A percentile compares a stretch with the other conserved stretches of the same genome.
phyloP scores from a whole-genome alignment of 2,797 vertebrate genomes.

The Acropternis orthonyx region DNA sequence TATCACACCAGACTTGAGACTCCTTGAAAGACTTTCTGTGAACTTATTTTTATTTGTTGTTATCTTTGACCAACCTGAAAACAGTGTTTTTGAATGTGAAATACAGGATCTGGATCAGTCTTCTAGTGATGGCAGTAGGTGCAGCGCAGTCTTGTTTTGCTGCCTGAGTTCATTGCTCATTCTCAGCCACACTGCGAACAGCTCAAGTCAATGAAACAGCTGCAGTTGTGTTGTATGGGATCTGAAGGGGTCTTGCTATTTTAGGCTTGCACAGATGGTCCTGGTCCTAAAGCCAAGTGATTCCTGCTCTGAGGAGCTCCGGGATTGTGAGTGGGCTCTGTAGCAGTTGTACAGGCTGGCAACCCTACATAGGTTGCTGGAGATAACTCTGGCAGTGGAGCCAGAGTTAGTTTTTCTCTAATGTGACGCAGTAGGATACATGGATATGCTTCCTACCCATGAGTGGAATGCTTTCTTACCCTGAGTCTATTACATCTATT shows the following conservation, averaged over 20 bases:
- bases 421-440: fast-evolving
- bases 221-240: not conserved
- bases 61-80: not conserved
- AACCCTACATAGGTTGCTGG: too few relatives aligned
- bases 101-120: not conserved
- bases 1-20: not conserved
- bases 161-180: not conserved
- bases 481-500: not conserved
- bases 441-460: fast-evolving
- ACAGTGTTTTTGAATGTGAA: not conserved
- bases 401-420: not conserved
- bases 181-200: not conserved
- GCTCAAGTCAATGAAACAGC: constrained; percentile 24
- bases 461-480: not conserved
- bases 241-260: not conserved
- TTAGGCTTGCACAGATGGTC: not conserved
- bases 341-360: not conserved
- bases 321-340: fast-evolving
- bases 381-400: not conserved
- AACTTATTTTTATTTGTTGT: not conserved
- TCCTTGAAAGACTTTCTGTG: not conserved
- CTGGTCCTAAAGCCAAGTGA: fast-evolving
- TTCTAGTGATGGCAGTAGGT: not conserved
- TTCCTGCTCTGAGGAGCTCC: not conserved
- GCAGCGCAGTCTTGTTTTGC: not conserved